Base-by-base conservation (phyloP, 37 sponge, comb jelly and placozoan species). In the Hexactinellida sp. region DNA sequence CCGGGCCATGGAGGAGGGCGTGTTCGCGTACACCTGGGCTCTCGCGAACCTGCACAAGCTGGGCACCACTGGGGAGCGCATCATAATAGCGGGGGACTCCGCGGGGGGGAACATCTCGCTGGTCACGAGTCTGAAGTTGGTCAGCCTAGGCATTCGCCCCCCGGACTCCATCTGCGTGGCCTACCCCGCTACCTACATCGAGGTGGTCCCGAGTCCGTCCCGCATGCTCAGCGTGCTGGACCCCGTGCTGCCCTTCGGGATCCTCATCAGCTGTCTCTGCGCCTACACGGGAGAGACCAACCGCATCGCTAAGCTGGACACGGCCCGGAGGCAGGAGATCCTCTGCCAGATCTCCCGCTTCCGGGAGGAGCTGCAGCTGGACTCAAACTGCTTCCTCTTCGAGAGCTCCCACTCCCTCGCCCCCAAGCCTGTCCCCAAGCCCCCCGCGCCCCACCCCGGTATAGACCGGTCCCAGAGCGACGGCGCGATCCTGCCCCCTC, bases 71-170 rank as follows among this genome's bases (percentile, higher is more conserved):
- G 98, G 91, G 24, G 87, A 93, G 86, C 55, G 85, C 13, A 92
- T 97, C 47, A 84, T 92, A 83, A 38, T 97, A 30, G 85, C 86
- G 32, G 98, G 98, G 21, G 98, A 97, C 55, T 97, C 98, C 10
- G 95, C 98, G 32, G 98, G 98, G 32, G 98, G 93, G 0, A 94
- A 93, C 85, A 86, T 97, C 0, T 88, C 88, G 28, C 39, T 97
- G n/a, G 54, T 89, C 3, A 82, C 87, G 0, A 87, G 90, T 36
- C 88, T 97, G 90, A 91, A 92, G 84, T 51, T 89, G n/a, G 41
- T 24, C 19, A 87, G 82, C 38, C 84, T 90, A 21, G 95, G 95
- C 0, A 82, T 97, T 13, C 82, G 92, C 3, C 83, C 88, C 0
- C 98, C 98, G 36, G 91, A 97, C 84, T 85, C 86, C 21, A 87